phyloP scores from a whole-genome alignment of 2,113 vertebrate species.

The Bufo bufo region DNA sequence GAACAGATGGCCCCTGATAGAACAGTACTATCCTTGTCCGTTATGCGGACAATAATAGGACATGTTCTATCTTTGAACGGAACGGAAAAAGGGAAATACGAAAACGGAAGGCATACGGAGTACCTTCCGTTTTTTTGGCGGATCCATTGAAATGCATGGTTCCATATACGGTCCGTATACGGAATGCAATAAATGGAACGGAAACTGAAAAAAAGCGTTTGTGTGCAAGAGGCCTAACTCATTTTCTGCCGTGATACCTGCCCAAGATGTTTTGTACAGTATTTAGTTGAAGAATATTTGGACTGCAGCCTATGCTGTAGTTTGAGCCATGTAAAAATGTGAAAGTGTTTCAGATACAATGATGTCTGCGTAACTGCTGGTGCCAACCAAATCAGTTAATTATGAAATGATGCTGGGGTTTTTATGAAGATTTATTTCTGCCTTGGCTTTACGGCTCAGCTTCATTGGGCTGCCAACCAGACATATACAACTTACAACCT shows the following conservation, averaged over 20 bases:
- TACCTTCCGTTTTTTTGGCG: too few relatives aligned
- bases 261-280: not conserved
- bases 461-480: conserved; percentile 1
- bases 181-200: too few relatives aligned
- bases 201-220: too few relatives aligned
- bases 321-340: not conserved
- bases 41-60: too few relatives aligned
- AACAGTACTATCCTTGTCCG: too few relatives aligned
- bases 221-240: too few relatives aligned
- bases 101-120: too few relatives aligned
- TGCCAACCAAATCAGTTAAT: not conserved
- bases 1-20: too few relatives aligned
- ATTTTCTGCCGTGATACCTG: not conserved
- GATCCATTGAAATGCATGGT: too few relatives aligned
- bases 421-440: conserved; percentile 23
- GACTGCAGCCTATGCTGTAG: not conserved
- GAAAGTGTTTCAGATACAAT: not conserved
- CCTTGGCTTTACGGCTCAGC: not conserved
- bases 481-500: conserved; percentile 11
- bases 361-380: not conserved
- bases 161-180: too few relatives aligned
- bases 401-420: conserved; percentile 10
- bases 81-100: too few relatives aligned
- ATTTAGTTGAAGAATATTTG: not conserved
- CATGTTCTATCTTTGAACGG: too few relatives aligned